These are phyloP conservation scores for Platygyra sinensis DNA, from an alignment of 64 coral and sea anemone genomes.

Conservation along the genomic window DNA sequence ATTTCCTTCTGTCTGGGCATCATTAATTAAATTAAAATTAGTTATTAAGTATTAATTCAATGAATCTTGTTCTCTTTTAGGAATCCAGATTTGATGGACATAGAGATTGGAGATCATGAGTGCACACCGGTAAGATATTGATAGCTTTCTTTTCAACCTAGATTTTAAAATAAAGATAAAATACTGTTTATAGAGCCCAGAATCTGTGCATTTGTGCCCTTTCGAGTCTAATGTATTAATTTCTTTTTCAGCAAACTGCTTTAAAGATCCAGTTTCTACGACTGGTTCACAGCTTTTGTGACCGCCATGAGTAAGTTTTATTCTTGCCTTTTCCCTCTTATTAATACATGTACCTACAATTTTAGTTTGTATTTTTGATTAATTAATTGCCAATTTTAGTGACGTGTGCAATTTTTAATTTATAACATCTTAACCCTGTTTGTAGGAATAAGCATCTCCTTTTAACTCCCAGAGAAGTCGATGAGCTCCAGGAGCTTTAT, in stretches of 20 bases:
- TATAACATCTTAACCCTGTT: background rate
- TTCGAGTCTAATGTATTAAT: background rate
- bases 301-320: conserved; percentile 92
- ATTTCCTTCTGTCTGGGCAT: background rate
- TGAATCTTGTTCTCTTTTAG: conserved; percentile 5
- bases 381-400: background rate
- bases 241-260: conserved; percentile 73
- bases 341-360: background rate
- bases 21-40: background rate
- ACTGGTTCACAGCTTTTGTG: conserved; percentile 97
- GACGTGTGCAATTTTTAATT: background rate
- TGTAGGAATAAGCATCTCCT: conserved; percentile 92
- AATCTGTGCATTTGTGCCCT: background rate
- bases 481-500: conserved; percentile 89
- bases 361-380: too few species aligned
- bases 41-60: background rate
- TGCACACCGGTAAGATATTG: conserved; percentile 72
- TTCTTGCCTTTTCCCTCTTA: too few species aligned
- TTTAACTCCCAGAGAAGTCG: conserved; percentile 73
- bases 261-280: conserved; percentile 95
- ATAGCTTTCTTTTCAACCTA: background rate
- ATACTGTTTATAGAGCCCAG: too few species aligned
- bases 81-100: conserved; percentile 61
- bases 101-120: conserved; percentile 63
- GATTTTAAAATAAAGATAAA: background rate